Base-by-base conservation (phyloP, 2,797 vertebrate genomes). In the Sebastes matsubarae region DNA sequence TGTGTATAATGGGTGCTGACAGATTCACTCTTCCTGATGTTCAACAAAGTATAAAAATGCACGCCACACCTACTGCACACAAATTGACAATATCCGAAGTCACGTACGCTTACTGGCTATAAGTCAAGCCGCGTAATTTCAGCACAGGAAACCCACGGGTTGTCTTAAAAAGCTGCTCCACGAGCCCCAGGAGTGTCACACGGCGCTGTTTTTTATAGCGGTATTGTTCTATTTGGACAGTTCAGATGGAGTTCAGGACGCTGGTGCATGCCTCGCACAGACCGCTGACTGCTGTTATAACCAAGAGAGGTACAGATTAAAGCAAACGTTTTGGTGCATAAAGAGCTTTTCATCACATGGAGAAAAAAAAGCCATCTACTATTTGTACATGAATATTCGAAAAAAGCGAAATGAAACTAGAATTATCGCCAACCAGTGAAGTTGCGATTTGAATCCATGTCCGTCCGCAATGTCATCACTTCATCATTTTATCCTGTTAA, bases 11-110 rank as follows among this genome's bases (percentile, higher is more conserved):
- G 71, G 89, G 29, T 67, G 87, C 25, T 89, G 93, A 94, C 89
- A 92, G 92, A 94, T 92, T 85, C 72, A 92, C 76, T 80, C 81
- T 92, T 92, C 93, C 93, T 93, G 87, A 74, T 68, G 82, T 77
- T 74, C 29, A 64, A 69, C 77, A 74, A 27, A 75, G 68, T 77
- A 67, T 58, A 73, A 82, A 80, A 81, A 82, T 55, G 77, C 64
- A 34, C 60, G 10, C 89, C 87, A 81, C 92, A 74, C 91, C 81
- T 77, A 78, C 20, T 18, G 16, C 58, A 52, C 73, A 36, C 29
- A n/a, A 6, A 52, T 64, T 5, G 27, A 29, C 69, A 66, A 42
- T 38, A 50, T 2, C 55, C 55, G 32, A 58, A 60, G 52, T 72
- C 68, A 74, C 30, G 16, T 16, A 29, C 63, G 22, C 61, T 68